These are phyloP conservation scores for Gobio occitaniae DNA, from an alignment of 2,797 vertebrate species.

Conservation along the genomic window DNA sequence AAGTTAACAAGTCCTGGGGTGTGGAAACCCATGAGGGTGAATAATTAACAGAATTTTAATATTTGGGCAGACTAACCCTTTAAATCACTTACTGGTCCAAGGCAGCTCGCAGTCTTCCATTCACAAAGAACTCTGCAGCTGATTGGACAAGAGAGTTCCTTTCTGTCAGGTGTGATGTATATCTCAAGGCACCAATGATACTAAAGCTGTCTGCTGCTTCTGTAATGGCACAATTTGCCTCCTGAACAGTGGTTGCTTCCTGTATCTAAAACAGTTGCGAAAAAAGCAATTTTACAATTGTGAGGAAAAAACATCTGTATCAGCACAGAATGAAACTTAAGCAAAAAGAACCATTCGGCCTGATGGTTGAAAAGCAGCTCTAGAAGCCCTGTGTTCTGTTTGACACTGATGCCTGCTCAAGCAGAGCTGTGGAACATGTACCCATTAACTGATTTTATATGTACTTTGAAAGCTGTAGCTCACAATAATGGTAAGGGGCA, in stretches of 20 bases:
- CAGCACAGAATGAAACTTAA: not conserved
- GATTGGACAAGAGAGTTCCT: slow-evolving; percentile 34
- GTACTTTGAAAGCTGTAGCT: slow-evolving; percentile 6
- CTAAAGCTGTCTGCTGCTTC: slow-evolving; percentile 10
- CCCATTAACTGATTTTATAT: not conserved
- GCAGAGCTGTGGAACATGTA: not conserved
- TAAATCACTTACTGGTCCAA: slow-evolving; percentile 45
- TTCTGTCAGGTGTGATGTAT: not conserved
- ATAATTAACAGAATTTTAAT: not conserved
- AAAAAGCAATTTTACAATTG: not conserved
- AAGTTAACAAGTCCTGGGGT: too few relatives aligned
- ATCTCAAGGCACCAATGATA: slow-evolving; percentile 3
- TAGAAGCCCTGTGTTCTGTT: not conserved
- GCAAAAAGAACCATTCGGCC: not conserved
- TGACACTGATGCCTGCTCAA: not conserved
- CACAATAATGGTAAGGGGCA: not conserved
- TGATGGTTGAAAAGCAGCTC: not conserved
- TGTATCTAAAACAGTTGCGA: not conserved
- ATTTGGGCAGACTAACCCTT: not conserved
- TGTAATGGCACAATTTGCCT: slow-evolving; percentile 20
- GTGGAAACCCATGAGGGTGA: not conserved
- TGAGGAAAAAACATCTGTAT: not conserved
- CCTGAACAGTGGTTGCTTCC: not conserved
- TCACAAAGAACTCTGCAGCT: slow-evolving; percentile 47
- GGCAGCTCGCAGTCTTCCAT: slow-evolving; percentile 22